phyloP scores from a whole-genome alignment of 2,888 invertebrate species.

The Erpobdella octoculata region DNA sequence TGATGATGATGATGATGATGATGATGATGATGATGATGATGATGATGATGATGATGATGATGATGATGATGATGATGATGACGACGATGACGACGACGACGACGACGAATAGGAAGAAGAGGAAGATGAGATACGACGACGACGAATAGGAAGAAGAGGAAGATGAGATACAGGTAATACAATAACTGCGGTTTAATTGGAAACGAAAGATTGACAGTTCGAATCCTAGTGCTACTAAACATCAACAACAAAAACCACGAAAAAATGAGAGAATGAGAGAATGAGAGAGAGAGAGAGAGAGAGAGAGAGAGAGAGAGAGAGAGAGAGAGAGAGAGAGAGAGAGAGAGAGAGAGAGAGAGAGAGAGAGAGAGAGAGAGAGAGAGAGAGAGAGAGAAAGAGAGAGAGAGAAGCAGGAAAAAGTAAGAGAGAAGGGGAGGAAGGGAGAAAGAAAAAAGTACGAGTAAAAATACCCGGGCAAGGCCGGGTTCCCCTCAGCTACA shows the following conservation, averaged over 20 bases:
- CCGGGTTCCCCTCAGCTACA: constrained; percentile 20
- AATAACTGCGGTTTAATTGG: too few relatives aligned
- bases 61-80: constrained; percentile 8
- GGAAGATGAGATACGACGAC: too few relatives aligned
- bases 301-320: constrained; percentile 2
- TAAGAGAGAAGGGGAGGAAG: too few relatives aligned
- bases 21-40: constrained; percentile 28
- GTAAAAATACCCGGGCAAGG: neutral
- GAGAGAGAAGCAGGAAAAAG: neutral
- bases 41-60: constrained; percentile 25
- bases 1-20: constrained; percentile 20
- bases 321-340: constrained; percentile 2
- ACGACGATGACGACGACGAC: neutral
- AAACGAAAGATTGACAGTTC: too few relatives aligned
- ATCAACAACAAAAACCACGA: too few relatives aligned
- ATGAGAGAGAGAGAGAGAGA: constrained; percentile 2
- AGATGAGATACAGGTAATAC: too few relatives aligned
- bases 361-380: neutral
- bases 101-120: too few relatives aligned
- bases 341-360: constrained; percentile 2
- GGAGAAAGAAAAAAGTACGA: neutral
- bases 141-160: too few relatives aligned
- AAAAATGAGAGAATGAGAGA: too few relatives aligned
- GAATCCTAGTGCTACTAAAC: too few relatives aligned
- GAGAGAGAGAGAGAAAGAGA: constrained; percentile 2